Evolutionary conservation across 2,113 vertebrate species (phyloP).

Genomic region (Datnioides undecimradiatus): DNA sequence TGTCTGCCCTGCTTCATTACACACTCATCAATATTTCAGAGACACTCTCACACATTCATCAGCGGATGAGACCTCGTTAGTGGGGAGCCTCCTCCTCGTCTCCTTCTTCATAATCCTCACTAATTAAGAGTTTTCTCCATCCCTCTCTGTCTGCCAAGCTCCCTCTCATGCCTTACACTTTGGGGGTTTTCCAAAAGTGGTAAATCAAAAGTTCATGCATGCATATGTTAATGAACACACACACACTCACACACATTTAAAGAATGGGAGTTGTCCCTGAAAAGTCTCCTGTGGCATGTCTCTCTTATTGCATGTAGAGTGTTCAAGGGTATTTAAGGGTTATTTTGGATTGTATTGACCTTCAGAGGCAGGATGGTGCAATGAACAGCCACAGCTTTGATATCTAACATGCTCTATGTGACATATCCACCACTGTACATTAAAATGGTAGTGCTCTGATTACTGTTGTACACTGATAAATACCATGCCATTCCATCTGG

Average conservation of each 20-base stretch:
- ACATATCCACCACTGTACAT: neutral
- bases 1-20: slow-evolving; percentile 64
- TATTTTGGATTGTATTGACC: neutral
- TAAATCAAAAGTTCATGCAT: slow-evolving; percentile 62
- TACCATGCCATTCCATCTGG: neutral
- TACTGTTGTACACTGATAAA: neutral
- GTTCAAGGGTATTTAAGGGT: neutral
- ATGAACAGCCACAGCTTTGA: neutral
- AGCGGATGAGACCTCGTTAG: slow-evolving; percentile 57
- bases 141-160: slow-evolving; percentile 26
- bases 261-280: neutral
- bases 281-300: neutral
- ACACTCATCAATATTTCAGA: slow-evolving; percentile 71
- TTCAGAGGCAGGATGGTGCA: neutral
- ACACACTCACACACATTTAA: neutral
- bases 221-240: neutral
- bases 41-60: slow-evolving; percentile 67
- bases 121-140: slow-evolving; percentile 56
- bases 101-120: slow-evolving; percentile 29
- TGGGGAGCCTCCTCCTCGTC: slow-evolving; percentile 45
- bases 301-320: neutral
- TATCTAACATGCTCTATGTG: neutral
- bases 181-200: slow-evolving; percentile 19
- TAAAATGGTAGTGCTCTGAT: neutral
- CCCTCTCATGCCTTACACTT: slow-evolving; percentile 15